Base-by-base conservation (phyloP, 2,888 invertebrate species). In the Argyresthia albistria region DNA sequence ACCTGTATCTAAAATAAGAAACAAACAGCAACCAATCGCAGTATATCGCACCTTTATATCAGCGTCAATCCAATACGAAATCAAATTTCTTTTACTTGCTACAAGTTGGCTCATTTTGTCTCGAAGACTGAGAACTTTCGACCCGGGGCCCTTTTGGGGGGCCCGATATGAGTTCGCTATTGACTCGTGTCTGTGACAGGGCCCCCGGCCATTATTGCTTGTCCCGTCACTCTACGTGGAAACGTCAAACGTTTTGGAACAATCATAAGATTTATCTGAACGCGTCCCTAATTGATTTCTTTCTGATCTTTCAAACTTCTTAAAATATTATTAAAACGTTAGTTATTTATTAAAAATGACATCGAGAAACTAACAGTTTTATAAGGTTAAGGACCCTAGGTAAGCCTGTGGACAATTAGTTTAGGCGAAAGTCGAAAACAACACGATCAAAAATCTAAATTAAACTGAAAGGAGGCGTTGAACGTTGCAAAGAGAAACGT, bases 21-120 rank as follows among this genome's bases (percentile, higher is more conserved):
- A 25, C 2, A 25, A 25, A 25, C 25, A 25, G 25, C 6, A 25
- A 25, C 25, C 25, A 25, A 25, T 25, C 25, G 6, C 25, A 25
- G 25, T 25, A 25, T 25, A 2, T 25, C 25, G 25, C 25, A 25
- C 25, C 25, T 25, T 25, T 39, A 11, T 39, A 39, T 11, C 39
- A 39, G 62, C 65, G 73, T 73, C 78, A 76, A 76, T 79, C 79
- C 79, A 77, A 80, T 79, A 76, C 76, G 63, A 74, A 81, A 81
- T 77, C 79, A 80, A 82, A 81, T 83, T 78, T 76, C 76, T 80
- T 80, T 76, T 69, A 73, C 74, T 54, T 55, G 73, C 72, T 75
- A 74, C 73, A 76, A 78, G 71, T 76, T 70, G 68, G 66, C 69
- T 80, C 78, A 77, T 80, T 79, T 75, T 72, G 72, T 77, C 70